Base-by-base conservation (phyloP, 2,797 vertebrate species). In the Catharus ustulatus region DNA sequence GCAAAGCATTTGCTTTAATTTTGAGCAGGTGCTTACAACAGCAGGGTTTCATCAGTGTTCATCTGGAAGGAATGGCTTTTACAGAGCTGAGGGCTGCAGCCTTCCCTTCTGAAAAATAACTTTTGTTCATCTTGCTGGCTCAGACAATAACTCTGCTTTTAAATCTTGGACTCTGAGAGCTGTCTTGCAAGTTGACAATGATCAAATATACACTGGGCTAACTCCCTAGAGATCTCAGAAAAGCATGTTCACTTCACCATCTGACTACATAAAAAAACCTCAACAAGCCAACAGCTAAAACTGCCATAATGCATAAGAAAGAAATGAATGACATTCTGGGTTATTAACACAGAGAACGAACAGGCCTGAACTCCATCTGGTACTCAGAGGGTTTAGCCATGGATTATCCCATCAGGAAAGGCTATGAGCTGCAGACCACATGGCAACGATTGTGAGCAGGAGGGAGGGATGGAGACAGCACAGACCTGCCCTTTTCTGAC, bases 361-460 rank as follows among this genome's bases (percentile, higher is more conserved):
- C 54, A 89, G 81, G 87, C 90, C 67, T 78, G 76, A 87, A 92
- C 93, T 88, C 87, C 94, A 96, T 94, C 93, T 94, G 95, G 84
- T 90, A 73, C 83, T 95, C 46, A 5, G 57, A 82, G 64, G 79
- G n/a, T 91, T 97, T 95, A 96, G 89, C 89, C 79, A 72, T 1
- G 30, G 96, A 97, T 94, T 96, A 96, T 96, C 95, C 92, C 95
- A 95, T 93, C 89, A 95, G 95, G 85, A 96, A 85, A 63, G 68
- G 48, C 89, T 95, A 71, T 0, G 26, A 87, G 89, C 83, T 93
- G 54, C 84, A 89, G 59, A 79, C 52, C 88, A 90, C 87, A 95
- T 96, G 94, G 95, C 75, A 92, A 79, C 5, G 2, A 19, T 46
- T 76, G 54, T 15, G 54, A 94, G 84, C 89, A 91, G 75, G 42